Base-by-base conservation (phyloP, 2,888 invertebrate genomes). In the Hololepta plana region DNA sequence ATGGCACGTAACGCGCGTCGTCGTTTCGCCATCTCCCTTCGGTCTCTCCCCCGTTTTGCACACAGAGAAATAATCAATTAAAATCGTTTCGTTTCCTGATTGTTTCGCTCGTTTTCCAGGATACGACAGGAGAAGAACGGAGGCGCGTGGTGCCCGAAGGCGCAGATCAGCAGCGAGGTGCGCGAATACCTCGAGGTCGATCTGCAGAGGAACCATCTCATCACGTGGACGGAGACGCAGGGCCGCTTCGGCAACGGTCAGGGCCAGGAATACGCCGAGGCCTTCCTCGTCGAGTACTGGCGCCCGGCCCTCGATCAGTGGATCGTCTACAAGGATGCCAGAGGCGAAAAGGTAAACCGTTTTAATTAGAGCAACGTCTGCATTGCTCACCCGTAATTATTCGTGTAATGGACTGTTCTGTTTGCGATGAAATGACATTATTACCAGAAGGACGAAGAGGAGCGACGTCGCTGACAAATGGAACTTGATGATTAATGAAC, bases 91-190 rank as follows among this genome's bases (percentile, higher is more conserved):
- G 10, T 26, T 3, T 23, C 8, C n/a, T 5, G 26, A 15, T n/a
- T 28, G 23, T 33, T 41, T 37, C 37, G 12, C 6, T 23, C 4
- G n/a, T 4, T n/a, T 55, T 52, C 22, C 62, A 88, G 88, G 50
- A 72, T 88, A 37, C 67, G 84, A 5, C 75, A 76, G 26, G 88
- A 88, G 47, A 70, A 73, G 39, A 77, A 79, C 35, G 85, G 87
- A 2, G 90, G 90, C 1, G 88, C 90, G 0, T 90, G 90, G 90
- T 90, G 90, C 53, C 88, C 90, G 5, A 74, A 76, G 44, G 72
- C 73, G 1, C 70, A 76, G 44, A 80, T 85, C 39, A 67, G 72
- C 38, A 67, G 71, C 27, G 67, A 69, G 29, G 70, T 76, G 30
- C 68, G 77, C 8, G 87, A 90, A 49, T 88, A 71, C 52, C 59